phyloP scores from a whole-genome alignment of 2,113 vertebrate species.

The Anarhynchus alexandrinus region DNA sequence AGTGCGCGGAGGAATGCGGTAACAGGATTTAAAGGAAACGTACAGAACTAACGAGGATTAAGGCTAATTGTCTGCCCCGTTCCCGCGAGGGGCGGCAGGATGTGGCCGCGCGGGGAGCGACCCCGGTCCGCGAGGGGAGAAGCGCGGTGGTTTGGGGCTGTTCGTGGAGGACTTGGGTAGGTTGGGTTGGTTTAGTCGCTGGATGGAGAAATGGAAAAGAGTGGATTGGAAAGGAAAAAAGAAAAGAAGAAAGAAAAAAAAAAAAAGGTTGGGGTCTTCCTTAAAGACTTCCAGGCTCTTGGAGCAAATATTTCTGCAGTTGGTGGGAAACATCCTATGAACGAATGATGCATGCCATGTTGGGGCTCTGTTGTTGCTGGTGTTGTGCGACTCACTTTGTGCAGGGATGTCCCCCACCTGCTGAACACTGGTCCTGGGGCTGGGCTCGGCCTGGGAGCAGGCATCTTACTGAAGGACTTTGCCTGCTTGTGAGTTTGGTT shows the following conservation, averaged over 20 bases:
- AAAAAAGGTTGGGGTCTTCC: neutral
- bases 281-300: neutral
- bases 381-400: neutral
- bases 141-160: neutral
- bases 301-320: neutral
- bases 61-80: conserved; percentile 55
- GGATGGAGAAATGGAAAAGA: neutral
- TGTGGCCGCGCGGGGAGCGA: neutral
- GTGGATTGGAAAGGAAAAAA: neutral
- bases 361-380: neutral
- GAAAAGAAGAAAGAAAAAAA: no score
- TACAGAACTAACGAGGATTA: conserved; percentile 66
- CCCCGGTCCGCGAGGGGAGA: neutral
- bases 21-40: conserved; percentile 67
- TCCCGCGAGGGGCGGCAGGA: neutral
- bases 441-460: neutral
- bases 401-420: neutral
- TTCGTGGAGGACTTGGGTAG: neutral
- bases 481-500: rapidly evolving
- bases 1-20: conserved; percentile 55
- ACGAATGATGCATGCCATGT: rapidly evolving
- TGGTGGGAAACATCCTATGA: neutral
- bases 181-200: neutral
- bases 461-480: neutral
- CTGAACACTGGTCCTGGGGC: rapidly evolving